Percentiles rank a stretch among this genome's conserved stretches.
phyloP scores from a whole-genome alignment of 2,797 vertebrate species.

The Sus cebifrons region DNA sequence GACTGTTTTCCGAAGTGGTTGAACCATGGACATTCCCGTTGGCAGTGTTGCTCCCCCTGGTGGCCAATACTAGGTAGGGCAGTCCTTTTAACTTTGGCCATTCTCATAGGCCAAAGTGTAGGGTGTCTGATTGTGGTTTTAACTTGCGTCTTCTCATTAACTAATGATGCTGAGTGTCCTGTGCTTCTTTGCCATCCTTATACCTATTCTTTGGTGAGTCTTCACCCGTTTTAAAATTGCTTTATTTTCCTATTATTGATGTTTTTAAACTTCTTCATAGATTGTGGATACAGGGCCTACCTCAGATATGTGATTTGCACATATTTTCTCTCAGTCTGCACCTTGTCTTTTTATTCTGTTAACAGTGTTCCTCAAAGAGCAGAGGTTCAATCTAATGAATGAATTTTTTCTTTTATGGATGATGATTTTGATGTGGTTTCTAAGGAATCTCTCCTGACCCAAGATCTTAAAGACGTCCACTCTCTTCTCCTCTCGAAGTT shows the following conservation, averaged over 20 bases:
- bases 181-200: background rate
- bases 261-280: background rate
- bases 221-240: background rate
- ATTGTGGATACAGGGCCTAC: background rate
- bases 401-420: background rate
- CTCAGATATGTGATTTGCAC: background rate
- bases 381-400: background rate
- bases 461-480: background rate
- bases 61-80: background rate
- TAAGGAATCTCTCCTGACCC: background rate
- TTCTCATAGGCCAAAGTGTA: background rate
- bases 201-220: background rate
- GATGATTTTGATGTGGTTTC: background rate
- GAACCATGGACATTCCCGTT: background rate
- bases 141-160: background rate
- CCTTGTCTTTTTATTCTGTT: no score
- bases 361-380: no score
- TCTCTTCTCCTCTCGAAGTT: background rate
- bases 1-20: no score
- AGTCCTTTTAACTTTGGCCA: background rate
- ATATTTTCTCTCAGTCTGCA: background rate
- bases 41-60: background rate
- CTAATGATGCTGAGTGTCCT: background rate
- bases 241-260: background rate
- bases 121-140: slow-evolving; percentile 5